These are phyloP conservation scores for Oncorhynchus kisutch DNA, from an alignment of 2,113 vertebrate genomes.

Conservation along the genomic window DNA sequence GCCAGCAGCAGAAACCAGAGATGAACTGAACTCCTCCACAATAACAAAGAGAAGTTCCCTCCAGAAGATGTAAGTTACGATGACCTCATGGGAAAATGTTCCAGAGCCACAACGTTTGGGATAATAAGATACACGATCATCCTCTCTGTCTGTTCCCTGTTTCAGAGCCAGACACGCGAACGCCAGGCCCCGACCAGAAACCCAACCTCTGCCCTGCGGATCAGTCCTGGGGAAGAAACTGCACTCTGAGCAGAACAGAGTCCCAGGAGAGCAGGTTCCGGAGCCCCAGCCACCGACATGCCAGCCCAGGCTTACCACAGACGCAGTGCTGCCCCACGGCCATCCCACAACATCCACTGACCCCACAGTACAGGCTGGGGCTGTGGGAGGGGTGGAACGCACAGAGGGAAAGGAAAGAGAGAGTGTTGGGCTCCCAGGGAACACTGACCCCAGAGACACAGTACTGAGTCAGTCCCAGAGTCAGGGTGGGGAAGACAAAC, in stretches of 20 bases:
- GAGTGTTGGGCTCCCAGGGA: constrained; percentile 33
- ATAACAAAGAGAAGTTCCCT: constrained; percentile 66
- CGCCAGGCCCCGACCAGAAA: constrained; percentile 39
- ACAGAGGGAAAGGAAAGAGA: constrained; percentile 26
- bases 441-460: constrained; percentile 58
- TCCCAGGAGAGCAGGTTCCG: constrained; percentile 29
- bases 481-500: constrained; percentile 58
- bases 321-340: constrained; percentile 31
- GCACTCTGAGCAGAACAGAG: constrained; percentile 46
- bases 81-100: constrained; percentile 58
- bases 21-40: constrained; percentile 62
- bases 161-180: constrained; percentile 80
- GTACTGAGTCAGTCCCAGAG: constrained; percentile 39
- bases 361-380: constrained; percentile 39
- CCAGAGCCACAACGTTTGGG: constrained; percentile 42
- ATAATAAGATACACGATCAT: constrained; percentile 39
- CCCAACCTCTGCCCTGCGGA: background rate
- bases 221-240: constrained; percentile 21
- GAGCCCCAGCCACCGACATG: background rate
- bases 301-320: background rate
- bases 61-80: constrained; percentile 67
- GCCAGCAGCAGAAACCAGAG: constrained; percentile 74
- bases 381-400: constrained; percentile 11
- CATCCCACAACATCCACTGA: constrained; percentile 14
- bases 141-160: constrained; percentile 47